phyloP scores from a whole-genome alignment of 2,888 invertebrate species.

The Schrankia costaestrigalis region DNA sequence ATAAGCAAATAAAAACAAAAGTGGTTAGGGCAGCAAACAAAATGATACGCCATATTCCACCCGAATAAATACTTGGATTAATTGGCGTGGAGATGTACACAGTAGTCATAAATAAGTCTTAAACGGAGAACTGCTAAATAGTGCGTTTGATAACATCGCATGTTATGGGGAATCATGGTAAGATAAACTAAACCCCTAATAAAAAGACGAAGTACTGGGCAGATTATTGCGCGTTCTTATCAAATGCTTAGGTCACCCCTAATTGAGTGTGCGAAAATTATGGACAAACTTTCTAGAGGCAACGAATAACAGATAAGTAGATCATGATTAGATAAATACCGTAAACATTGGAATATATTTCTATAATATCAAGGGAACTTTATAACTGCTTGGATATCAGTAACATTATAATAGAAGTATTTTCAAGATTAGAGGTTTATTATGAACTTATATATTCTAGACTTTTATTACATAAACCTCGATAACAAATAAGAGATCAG shows the following conservation, averaged over 20 bases:
- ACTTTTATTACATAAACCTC: too few species aligned
- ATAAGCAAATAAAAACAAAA: conserved; percentile 5
- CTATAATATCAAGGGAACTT: conserved; percentile 9
- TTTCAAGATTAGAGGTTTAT: too few species aligned
- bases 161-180: conserved; percentile 58
- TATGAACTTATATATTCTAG: too few species aligned
- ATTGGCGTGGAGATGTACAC: conserved; percentile 42
- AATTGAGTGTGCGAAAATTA: conserved; percentile 74
- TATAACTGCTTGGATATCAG: background rate
- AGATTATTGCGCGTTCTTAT: conserved; percentile 73
- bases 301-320: conserved; percentile 72
- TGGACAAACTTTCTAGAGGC: conserved; percentile 68
- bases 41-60: conserved; percentile 18
- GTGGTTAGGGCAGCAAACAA: conserved; percentile 7
- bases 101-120: conserved; percentile 42
- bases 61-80: conserved; percentile 33
- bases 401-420: too few species aligned
- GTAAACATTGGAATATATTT: conserved; percentile 50
- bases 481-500: too few species aligned
- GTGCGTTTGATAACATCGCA: conserved; percentile 56
- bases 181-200: conserved; percentile 68
- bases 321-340: conserved; percentile 67
- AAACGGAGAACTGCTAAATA: conserved; percentile 53
- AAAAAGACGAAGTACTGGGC: conserved; percentile 62
- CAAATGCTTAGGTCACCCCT: conserved; percentile 63